A percentile compares a stretch with the other conserved stretches of the same genome.
These are phyloP conservation scores for Steinernema carpocapsae DNA, from an alignment of 2,888 invertebrate species.

Conservation along the genomic window DNA sequence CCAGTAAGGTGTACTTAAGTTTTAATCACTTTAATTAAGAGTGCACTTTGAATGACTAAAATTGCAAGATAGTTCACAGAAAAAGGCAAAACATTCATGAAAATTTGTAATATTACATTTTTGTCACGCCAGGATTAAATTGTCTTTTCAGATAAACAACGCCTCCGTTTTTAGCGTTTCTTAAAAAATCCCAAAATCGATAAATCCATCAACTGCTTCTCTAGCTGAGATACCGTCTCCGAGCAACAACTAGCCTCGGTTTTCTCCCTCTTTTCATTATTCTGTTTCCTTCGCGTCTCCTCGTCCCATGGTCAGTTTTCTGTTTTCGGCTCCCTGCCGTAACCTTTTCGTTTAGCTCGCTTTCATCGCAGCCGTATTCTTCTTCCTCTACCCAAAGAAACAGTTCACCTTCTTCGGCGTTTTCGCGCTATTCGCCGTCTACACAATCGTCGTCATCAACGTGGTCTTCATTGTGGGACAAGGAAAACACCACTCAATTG, in stretches of 20 bases:
- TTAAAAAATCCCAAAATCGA: too few species aligned
- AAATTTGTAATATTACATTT: too few species aligned
- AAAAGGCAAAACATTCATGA: too few species aligned
- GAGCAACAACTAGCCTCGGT: neutral
- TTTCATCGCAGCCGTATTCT: constrained; percentile 2
- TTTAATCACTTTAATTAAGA: too few species aligned
- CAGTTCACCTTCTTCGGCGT: neutral
- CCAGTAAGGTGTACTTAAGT: too few species aligned
- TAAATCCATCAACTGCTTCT: too few species aligned
- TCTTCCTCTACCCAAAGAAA: constrained; percentile 2
- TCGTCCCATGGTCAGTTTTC: neutral
- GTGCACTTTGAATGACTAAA: too few species aligned
- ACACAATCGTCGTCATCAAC: constrained; percentile 4
- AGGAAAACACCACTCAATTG: neutral
- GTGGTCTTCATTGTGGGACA: neutral
- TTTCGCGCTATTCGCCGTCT: neutral
- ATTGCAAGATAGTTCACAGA: too few species aligned
- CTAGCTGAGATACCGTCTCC: too few species aligned
- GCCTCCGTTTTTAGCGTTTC: too few species aligned
- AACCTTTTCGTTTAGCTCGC: constrained; percentile 9
- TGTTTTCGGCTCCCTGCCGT: neutral
- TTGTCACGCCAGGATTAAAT: too few species aligned
- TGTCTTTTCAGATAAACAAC: too few species aligned
- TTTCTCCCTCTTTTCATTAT: neutral
- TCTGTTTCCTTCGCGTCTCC: neutral